phyloP scores from a whole-genome alignment of 1,140 invertebrate species.

The Brachionus angularis region DNA sequence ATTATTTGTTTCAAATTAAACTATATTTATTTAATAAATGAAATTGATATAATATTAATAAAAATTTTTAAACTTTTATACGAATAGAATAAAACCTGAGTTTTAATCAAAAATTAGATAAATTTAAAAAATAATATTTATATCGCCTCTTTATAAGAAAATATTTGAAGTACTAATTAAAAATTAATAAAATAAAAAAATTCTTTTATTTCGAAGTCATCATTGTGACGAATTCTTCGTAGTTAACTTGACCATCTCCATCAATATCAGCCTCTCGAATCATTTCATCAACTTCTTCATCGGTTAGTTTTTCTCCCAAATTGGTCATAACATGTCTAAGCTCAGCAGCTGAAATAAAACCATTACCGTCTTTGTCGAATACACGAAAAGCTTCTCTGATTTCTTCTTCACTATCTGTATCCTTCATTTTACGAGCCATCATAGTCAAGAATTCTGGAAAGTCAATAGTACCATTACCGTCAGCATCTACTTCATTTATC shows the following conservation, averaged over 20 bases:
- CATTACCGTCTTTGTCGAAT: conserved; percentile 88
- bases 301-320: conserved; percentile 80
- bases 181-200: conserved; percentile 19
- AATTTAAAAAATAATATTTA: too few relatives aligned
- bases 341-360: conserved; percentile 80
- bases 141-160: too few relatives aligned
- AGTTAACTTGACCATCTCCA: conserved; percentile 64
- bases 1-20: too few relatives aligned
- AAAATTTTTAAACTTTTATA: too few relatives aligned
- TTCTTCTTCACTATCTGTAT: conserved; percentile 95
- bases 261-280: conserved; percentile 84
- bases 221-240: conserved; percentile 87
- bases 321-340: conserved; percentile 89
- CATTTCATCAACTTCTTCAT: conserved; percentile 87
- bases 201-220: conserved; percentile 88
- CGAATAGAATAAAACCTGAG: conserved; percentile 24
- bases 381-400: conserved; percentile 59
- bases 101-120: conserved; percentile 12
- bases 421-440: conserved; percentile 99
- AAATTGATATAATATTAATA: too few relatives aligned
- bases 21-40: too few relatives aligned
- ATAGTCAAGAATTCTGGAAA: conserved; percentile 96
- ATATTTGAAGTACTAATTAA: not conserved
- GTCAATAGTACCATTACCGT: conserved; percentile 96
- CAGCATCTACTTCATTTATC: conserved; percentile 99